These are phyloP conservation scores for Littorina saxatilis DNA, from an alignment of 1,140 invertebrate species.

Conservation along the genomic window DNA sequence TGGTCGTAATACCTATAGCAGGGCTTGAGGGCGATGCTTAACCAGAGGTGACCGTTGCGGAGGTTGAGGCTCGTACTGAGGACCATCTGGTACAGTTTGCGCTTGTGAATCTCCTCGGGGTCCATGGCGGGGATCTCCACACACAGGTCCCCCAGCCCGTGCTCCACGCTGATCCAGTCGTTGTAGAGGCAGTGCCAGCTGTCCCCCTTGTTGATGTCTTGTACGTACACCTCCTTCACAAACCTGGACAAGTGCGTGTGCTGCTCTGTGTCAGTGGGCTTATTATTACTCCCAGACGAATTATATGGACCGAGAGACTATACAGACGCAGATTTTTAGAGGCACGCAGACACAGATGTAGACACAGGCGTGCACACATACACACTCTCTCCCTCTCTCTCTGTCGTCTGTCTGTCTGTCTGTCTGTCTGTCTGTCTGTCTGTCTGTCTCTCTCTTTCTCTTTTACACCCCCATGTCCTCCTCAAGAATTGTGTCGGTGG, in stretches of 20 bases:
- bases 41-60: constrained; percentile 63
- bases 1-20: constrained; percentile 34
- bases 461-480: not conserved
- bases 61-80: constrained; percentile 63
- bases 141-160: not conserved
- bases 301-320: too few species aligned
- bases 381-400: too few species aligned
- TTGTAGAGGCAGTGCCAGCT: constrained; percentile 61
- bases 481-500: too few species aligned
- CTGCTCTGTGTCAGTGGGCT: too few species aligned
- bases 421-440: not conserved
- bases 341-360: not conserved
- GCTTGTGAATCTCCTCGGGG: constrained; percentile 50
- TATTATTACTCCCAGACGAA: too few species aligned
- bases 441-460: not conserved
- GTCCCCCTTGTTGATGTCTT: constrained; percentile 54
- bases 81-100: constrained; percentile 49
- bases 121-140: constrained; percentile 47
- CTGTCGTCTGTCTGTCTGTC: not conserved
- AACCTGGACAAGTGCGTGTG: too few species aligned
- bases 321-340: not conserved
- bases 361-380: not conserved
- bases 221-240: constrained; percentile 57
- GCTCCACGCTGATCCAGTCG: constrained; percentile 58
- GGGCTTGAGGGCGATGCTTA: constrained; percentile 66